phyloP scores from a whole-genome alignment of 2,797 vertebrate species.

The Stomatorhinus walkeri region DNA sequence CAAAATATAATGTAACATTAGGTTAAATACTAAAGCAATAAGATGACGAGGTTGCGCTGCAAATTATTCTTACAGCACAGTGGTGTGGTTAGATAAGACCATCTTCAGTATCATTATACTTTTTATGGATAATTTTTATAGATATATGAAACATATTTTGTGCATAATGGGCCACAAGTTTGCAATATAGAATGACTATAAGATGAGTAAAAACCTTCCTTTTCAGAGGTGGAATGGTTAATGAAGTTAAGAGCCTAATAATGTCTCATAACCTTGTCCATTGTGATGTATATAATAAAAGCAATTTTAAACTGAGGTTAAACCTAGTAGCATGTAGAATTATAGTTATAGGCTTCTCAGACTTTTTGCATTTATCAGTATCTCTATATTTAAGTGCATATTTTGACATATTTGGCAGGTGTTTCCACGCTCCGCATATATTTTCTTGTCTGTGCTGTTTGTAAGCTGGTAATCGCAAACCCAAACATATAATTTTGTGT shows the following conservation, averaged over 20 bases:
- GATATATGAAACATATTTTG: constrained; percentile 4
- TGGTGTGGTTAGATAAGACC: neutral
- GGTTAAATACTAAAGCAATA: constrained; percentile 13
- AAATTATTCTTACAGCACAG: neutral
- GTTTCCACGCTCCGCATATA: neutral
- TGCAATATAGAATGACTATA: neutral
- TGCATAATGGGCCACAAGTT: neutral
- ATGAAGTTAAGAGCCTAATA: too few species aligned
- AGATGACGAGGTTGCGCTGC: neutral
- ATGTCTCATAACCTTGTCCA: neutral
- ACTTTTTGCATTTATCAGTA: neutral
- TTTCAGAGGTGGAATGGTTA: neutral
- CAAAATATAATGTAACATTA: neutral
- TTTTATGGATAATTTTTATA: neutral
- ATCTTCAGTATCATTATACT: neutral
- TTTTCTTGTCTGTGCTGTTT: constrained; percentile 8
- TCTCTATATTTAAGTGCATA: neutral
- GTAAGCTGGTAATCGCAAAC: neutral
- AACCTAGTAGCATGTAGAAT: constrained; percentile 1
- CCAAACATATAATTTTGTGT: neutral
- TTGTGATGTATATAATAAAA: neutral
- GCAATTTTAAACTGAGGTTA: neutral
- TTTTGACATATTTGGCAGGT: constrained; percentile 4
- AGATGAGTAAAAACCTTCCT: neutral
- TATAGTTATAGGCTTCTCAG: neutral